A percentile compares a stretch with the other conserved stretches of the same genome.
Evolutionary conservation across 1,140 invertebrate genomes (phyloP).

Genomic region (Bombus breviceps): DNA sequence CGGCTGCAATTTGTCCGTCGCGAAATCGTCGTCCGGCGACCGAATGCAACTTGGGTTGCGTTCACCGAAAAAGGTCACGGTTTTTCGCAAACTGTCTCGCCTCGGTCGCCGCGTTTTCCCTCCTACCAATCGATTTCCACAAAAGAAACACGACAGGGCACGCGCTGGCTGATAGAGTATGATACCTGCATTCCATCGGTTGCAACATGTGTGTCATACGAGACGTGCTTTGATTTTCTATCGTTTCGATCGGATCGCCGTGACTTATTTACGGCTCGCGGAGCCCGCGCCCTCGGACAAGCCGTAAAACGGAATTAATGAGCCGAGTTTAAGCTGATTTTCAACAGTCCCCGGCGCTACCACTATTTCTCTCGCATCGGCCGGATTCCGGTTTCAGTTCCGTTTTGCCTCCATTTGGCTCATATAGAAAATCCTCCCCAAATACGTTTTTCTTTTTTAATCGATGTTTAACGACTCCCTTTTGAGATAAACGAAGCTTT

Average conservation of each 20-base stretch:
- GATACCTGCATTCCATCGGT: slow-evolving; percentile 79
- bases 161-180: slow-evolving; percentile 72
- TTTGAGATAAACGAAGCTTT: too few relatives aligned
- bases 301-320: slow-evolving; percentile 61
- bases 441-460: neutral
- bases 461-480: neutral
- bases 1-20: slow-evolving; percentile 32
- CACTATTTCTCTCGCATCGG: neutral
- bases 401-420: neutral
- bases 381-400: neutral
- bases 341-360: neutral
- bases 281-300: slow-evolving; percentile 39
- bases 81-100: slow-evolving; percentile 38
- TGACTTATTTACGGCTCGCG: slow-evolving; percentile 76
- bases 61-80: slow-evolving; percentile 51
- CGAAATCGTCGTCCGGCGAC: slow-evolving; percentile 24
- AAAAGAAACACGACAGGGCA: slow-evolving; percentile 74
- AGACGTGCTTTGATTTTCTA: slow-evolving; percentile 81
- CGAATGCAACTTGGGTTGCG: neutral
- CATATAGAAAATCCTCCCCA: neutral
- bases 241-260: slow-evolving; percentile 75
- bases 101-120: neutral
- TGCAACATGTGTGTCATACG: slow-evolving; percentile 82
- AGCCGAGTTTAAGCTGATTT: slow-evolving; percentile 26
- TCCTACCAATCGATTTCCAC: slow-evolving; percentile 55